These are phyloP conservation scores for Microtus pennsylvanicus DNA, from an alignment of 2,113 vertebrate genomes.

Conservation along the genomic window DNA sequence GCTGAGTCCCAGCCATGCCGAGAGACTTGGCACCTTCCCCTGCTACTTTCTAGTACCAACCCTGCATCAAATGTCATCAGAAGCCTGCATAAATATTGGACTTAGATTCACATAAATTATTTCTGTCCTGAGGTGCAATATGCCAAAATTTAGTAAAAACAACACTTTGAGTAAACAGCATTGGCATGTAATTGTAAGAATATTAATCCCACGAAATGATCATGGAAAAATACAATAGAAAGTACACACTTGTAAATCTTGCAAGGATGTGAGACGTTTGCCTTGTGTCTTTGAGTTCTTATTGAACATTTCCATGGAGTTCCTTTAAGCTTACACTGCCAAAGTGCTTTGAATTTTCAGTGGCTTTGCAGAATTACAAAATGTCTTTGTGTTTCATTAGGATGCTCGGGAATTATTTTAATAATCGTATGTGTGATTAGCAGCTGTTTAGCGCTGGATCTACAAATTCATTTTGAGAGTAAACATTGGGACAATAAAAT, in stretches of 20 bases:
- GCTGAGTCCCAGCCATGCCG: constrained; percentile 86
- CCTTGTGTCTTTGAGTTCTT: constrained; percentile 78
- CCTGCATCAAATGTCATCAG: constrained; percentile 90
- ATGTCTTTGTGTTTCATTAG: constrained; percentile 68
- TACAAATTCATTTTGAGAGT: constrained; percentile 79
- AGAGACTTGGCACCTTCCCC: constrained; percentile 89
- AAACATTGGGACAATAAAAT: constrained; percentile 69
- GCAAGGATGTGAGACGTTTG: constrained; percentile 79
- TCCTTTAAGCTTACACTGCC: constrained; percentile 71
- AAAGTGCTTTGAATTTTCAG: constrained; percentile 55
- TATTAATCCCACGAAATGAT: constrained; percentile 86
- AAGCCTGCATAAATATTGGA: constrained; percentile 91
- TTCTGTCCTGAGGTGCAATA: constrained; percentile 87
- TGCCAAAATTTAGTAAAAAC: constrained; percentile 90
- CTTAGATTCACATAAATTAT: constrained; percentile 91
- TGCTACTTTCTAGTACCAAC: constrained; percentile 89
- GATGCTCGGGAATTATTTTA: constrained; percentile 55
- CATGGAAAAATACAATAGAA: constrained; percentile 81
- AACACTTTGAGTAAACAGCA: constrained; percentile 89
- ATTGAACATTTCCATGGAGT: constrained; percentile 80
- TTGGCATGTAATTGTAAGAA: constrained; percentile 84
- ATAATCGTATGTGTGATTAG: constrained; percentile 73
- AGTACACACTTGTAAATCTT: constrained; percentile 86
- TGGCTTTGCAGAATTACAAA: constrained; percentile 53
- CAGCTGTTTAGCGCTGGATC: constrained; percentile 63